Evolutionary conservation across 2,113 vertebrate species (phyloP), one percentile per base, ranked within the genome.

Genomic region (Caloenas nicobarica): DNA sequence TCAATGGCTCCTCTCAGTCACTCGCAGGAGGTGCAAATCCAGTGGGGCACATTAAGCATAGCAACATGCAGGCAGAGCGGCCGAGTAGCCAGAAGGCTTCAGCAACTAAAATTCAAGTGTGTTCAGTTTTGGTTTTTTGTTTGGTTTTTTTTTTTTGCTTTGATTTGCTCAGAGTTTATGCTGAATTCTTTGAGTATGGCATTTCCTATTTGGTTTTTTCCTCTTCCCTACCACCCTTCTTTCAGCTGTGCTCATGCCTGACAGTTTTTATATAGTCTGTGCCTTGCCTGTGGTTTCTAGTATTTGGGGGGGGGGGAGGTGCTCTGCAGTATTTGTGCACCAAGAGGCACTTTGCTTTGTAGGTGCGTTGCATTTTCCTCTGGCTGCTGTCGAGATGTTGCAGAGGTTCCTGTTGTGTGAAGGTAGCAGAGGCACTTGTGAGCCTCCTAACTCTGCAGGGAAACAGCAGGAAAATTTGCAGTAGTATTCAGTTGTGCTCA

Each of bases 21-120:
- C 91, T 97, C 93, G 64, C 90, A 91, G 95, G 96, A 97, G 95
- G 91, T 95, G 86, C 95, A 93, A 96, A 96, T 96, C 96, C 93
- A 94, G 92, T n/a, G 95, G 92, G 92, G 92, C 93, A 92, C 87
- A 96, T 96, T 64, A 96, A 93, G 90, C 92, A 68, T 31, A 68
- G 90, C 78, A 34, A 76, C 6, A 11, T 60, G 12, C 77, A 74
- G 90, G 79, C 83, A 26, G 70, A 88, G 70, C n/a, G 3, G 79
- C 73, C 13, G 11, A 80, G 71, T 10, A 84, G 72, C 81, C 89
- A 93, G 79, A 66, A 95, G 73, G 85, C 76, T 96, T 96, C 76
- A 6, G 79, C 90, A 86, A 93, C 89, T 95, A 91, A 83, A 83
- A 89, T 91, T 77, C 81, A 90, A 93, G 72, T 74, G 61, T 86